Percentiles rank a stretch among this genome's conserved stretches.
Evolutionary conservation across 1,140 invertebrate species (phyloP).

Genomic region (Lineus longissimus): DNA sequence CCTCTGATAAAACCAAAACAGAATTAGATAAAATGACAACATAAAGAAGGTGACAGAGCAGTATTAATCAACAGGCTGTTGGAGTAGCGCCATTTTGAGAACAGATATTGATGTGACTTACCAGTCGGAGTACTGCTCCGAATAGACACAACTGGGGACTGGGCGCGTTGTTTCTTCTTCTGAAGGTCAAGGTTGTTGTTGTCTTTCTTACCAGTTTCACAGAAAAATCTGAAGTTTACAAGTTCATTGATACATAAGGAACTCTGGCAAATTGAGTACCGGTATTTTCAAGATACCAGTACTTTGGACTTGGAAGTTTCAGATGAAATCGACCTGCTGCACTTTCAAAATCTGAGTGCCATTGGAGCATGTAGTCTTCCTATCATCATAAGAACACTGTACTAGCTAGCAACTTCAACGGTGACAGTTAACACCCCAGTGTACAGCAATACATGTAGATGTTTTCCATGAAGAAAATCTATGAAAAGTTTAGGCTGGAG

Average conservation of each 20-base stretch:
- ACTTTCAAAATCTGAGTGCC: too few species aligned
- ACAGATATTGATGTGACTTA: constrained; percentile 20
- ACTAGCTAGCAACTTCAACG: too few species aligned
- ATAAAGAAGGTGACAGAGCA: too few species aligned
- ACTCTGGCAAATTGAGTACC: not conserved
- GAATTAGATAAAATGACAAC: too few species aligned
- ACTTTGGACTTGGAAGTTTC: not conserved
- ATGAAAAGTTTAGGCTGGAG: too few species aligned
- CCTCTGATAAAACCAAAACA: not conserved
- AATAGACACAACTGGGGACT: constrained; percentile 33
- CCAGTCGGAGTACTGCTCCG: constrained; percentile 32
- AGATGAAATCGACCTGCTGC: too few species aligned
- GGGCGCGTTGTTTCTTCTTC: constrained; percentile 25
- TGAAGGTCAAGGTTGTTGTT: constrained; percentile 31
- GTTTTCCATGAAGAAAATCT: too few species aligned
- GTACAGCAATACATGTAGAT: too few species aligned
- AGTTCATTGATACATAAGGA: constrained; percentile 13
- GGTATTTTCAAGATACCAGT: not conserved
- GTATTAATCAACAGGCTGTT: not conserved
- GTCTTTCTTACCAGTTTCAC: constrained; percentile 63
- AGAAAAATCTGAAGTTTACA: constrained; percentile 58
- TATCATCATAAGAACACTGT: too few species aligned
- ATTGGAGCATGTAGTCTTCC: too few species aligned
- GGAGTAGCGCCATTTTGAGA: not conserved
- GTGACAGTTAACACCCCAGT: too few species aligned